Evolutionary conservation across 2,888 invertebrate species (phyloP), one percentile per base, ranked within the genome.

Genomic region (Mythimna loreyi): DNA sequence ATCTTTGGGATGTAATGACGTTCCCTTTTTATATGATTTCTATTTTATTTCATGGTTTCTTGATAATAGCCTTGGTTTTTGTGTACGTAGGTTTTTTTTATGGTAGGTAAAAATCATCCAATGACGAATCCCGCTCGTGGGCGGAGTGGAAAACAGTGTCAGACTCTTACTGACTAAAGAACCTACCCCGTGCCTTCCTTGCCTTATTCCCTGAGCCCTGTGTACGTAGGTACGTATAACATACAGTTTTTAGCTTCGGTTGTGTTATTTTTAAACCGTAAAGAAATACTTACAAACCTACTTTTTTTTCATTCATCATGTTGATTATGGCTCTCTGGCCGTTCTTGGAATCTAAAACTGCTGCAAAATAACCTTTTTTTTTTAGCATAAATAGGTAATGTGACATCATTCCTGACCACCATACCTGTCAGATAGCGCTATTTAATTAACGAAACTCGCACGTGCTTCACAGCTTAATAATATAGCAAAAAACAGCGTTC

Each of bases 1-100:
- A 36, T 47, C 40, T 80, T 68, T 43, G 13, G 28, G 36, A 25
- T 55, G 2, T 57, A 67, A 52, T 47, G 13, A 68, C 49, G 53
- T 55, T 68, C 55, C 36, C 25, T 43, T 75, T 64, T 47, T 60
- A 36, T 66, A 52, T 33, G 36, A 49, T 64, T 74, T 55, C 25
- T 52, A 19, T 28, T 59, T 49, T 36, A 70, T 72, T 52, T 50
- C 16, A 57, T 57, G 33, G 36, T 9, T 40, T 52, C 43, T 19
- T 60, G 33, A 23, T 47, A 47, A 43, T 49, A 21, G 6, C 9
- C 19, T 59, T 45, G 45, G 3, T 47, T 47, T 5, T 21, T 30
- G 8, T 11, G 7, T 7, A 28, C 19, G 7, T 7, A 28, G 19
- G 19, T 28, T 28, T n/a, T n/a, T n/a, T n/a, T n/a, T n/a, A n/a